Evolutionary conservation across 2,888 invertebrate species (phyloP), one percentile per base, ranked within the genome.

Genomic region (Rhingia rostrata): DNA sequence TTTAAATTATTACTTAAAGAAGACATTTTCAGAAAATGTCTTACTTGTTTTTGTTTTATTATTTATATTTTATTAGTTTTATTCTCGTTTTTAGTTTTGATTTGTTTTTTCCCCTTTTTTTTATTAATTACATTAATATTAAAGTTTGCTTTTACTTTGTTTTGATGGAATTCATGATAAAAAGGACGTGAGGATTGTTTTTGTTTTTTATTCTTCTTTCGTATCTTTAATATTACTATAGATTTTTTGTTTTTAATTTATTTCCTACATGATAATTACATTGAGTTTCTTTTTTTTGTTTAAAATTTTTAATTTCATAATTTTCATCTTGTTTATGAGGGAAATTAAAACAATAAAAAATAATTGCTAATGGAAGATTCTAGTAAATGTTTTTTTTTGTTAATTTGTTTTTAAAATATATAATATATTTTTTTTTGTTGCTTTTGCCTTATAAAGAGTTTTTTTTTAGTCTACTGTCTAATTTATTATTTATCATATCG

Each of bases 331-430:
- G 9, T 53, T 81, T 70, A 82, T 30, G 74, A 82, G 66, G 67
- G 78, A 69, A 80, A 22, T 22, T 22, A 22, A 86, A 78, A 75
- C 60, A 69, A 78, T 73, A 82, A 79, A 78, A 77, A 84, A 86
- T 86, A 84, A 86, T 84, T 86, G 80, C 86, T 86, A 86, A 86
- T 86, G 86, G 86, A 86, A 86, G 86, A 86, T 84, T 86, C 84
- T 81, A 86, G 78, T 86, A 75, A 70, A 81, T 79, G 63, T 82
- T 86, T 60, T 79, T 67, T 39, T 72, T 75, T 69, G 47, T 51
- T 10, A 51, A 33, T 75, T 45, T 63, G 14, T 70, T 47, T 67
- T 60, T 73, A 73, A 64, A 77, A 73, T 84, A 69, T 73, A 74
- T 77, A 70, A 78, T 80, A 84, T 78, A 78, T 86, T 69, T 83